Conservation (phyloP, 2,888 invertebrate genomes). For the Catocala fraxini region DNA sequence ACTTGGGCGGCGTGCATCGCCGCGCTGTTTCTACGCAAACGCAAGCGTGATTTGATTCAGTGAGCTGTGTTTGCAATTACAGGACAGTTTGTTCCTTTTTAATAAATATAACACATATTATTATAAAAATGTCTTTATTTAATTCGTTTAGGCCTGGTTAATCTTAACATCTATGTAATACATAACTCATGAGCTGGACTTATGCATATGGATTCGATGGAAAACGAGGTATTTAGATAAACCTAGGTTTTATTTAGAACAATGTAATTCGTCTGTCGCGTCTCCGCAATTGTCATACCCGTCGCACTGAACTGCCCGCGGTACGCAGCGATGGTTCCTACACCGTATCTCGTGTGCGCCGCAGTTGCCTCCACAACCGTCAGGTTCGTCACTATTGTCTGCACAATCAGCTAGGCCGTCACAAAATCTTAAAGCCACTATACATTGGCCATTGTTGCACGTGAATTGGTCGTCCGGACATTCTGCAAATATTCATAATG, state of each 20-base stretch:
- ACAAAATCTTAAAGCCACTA: slow-evolving; percentile 89
- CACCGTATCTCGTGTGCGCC: slow-evolving; percentile 82
- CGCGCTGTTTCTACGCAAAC: too few species aligned
- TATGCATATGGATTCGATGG: not conserved
- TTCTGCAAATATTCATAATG: slow-evolving; percentile 61
- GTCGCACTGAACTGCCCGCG: slow-evolving; percentile 88
- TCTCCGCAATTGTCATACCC: slow-evolving; percentile 90
- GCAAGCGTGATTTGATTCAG: too few species aligned
- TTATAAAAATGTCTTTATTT: slow-evolving; percentile 14
- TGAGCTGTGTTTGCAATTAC: too few species aligned
- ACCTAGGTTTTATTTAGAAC: slow-evolving; percentile 55
- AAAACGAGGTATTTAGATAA: not conserved
- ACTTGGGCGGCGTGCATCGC: too few species aligned
- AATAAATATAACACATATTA: not conserved
- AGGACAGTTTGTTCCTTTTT: not conserved
- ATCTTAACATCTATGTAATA: slow-evolving; percentile 7
- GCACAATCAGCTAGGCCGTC: slow-evolving; percentile 90
- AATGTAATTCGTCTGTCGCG: slow-evolving; percentile 89
- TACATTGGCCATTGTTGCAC: slow-evolving; percentile 90
- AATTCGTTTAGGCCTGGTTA: slow-evolving; percentile 10
- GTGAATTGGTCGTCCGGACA: slow-evolving; percentile 82
- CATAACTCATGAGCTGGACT: not conserved
- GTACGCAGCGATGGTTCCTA: slow-evolving; percentile 88
- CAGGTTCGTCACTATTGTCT: slow-evolving; percentile 91
- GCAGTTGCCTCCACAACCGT: slow-evolving; percentile 85